Evolutionary conservation across 2,888 invertebrate genomes (phyloP).

Genomic region (Myopa testacea): DNA sequence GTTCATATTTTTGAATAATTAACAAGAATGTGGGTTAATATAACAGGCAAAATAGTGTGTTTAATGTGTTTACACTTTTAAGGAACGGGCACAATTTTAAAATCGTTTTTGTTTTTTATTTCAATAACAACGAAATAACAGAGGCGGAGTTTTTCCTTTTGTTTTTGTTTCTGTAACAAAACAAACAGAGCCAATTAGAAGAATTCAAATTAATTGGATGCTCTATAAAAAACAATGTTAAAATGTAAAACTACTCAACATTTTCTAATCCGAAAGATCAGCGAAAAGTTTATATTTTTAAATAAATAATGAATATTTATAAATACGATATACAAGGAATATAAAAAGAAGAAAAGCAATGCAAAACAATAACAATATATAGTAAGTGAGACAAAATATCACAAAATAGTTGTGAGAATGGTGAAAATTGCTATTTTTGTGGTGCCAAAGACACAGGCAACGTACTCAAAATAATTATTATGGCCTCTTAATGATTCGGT

Average conservation of each 20-base stretch:
- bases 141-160: too few relatives aligned
- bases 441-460: background rate
- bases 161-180: too few relatives aligned
- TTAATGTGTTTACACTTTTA: too few relatives aligned
- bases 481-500: background rate
- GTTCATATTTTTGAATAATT: too few relatives aligned
- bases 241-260: background rate
- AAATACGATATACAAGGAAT: background rate
- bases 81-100: too few relatives aligned
- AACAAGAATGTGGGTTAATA: too few relatives aligned
- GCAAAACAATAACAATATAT: background rate
- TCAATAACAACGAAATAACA: too few relatives aligned
- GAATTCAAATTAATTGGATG: background rate
- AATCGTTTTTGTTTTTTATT: too few relatives aligned
- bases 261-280: background rate
- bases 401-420: background rate
- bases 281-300: background rate
- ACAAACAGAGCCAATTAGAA: too few relatives aligned
- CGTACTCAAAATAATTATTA: conserved; percentile 9
- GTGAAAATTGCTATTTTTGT: background rate
- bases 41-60: too few relatives aligned
- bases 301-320: background rate
- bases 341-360: too few relatives aligned
- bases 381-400: background rate
- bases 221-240: background rate